Base-by-base conservation (phyloP, 2,888 invertebrate genomes). In the Chalcosyrphus nemorum region DNA sequence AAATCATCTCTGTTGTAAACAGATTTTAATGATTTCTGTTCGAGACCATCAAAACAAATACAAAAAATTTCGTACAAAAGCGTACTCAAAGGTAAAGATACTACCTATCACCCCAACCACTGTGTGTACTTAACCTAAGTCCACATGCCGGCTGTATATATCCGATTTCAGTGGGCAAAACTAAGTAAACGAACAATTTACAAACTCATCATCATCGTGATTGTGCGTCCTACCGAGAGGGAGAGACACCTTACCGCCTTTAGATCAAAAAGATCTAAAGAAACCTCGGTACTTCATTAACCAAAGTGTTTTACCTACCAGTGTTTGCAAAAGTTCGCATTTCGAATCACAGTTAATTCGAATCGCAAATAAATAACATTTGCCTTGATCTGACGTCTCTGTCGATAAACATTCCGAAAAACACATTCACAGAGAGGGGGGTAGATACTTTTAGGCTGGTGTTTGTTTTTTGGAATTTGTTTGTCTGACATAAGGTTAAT, bases 341-440 rank as follows among this genome's bases (percentile, higher is more conserved):
- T 21, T 56, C 32, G 19, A 56, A 56, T n/a, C 19, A 21, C 32
- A 43, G 61, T 56, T 45, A 68, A 68, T 56, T 56, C 15, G 21
- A 43, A 29, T 32, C 29, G 29, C 32, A 68, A 56, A 68, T 21
- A 56, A 29, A 29, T 35, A 43, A 43, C 13, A 68, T 38, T 47
- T 29, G 35, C 32, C 38, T 56, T 56, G 19, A 13, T 35, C 56
- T n/a, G 56, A n/a, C n/a, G n/a, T n/a, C n/a, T n/a, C n/a, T n/a
- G n/a, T 56, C 56, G 21, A 56, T 19, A 35, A 21, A n/a, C n/a
- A 56, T 56, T 19, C 56, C 5, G 19, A 35, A n/a, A n/a, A n/a
- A n/a, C n/a, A 24, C 24, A 24, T 56, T 35, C 1, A 5, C n/a
- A 29, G 4, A n/a, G 35, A 2, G 9, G 5, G 11, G 7, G 15